Evolutionary conservation across 2,797 vertebrate species (phyloP), one percentile per base, ranked within the genome.

Genomic region (Acipenser ruthenus): DNA sequence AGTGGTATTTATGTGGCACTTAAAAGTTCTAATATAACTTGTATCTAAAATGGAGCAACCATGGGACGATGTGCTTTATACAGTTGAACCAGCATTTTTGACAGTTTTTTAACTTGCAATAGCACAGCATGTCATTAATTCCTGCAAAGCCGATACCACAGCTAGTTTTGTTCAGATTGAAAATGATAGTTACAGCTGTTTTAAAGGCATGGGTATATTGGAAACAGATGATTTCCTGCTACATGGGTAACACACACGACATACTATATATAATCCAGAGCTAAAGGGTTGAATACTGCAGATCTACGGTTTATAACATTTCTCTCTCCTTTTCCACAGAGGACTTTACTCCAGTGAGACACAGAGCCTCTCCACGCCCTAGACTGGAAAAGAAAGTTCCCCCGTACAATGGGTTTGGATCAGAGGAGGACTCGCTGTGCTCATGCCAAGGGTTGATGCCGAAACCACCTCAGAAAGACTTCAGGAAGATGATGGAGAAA

Each of bases 391-490:
- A 72, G 78, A 73, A 65, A 0, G 15, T 91, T 75, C 94, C 94
- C 83, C 94, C 93, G 63, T 96, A 95, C 75, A 95, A 81, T 1
- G 93, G 94, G 70, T 97, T 96, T 80, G 93, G 95, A 71, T 92
- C 93, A 1, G 95, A 98, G 82, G 95, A 95, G 78, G 96, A 98
- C 82, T 96, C 96, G 1, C 83, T 97, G 6, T 78, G 78, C 70
- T 94, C 87, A 68, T 98, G 94, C 76, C 75, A 79, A 73, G 58
- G 83, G 60, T 76, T 99, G 60, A 52, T 89, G 72, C 84, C 75
- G 69, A 90, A 91, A 69, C 81, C 86, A 69, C 84, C 81, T 1
- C 78, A 74, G 67, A 93, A 85, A 76, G 87, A 94, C 75, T 88
- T 93, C 67, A 80, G 15, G 60, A 93, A 93, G 70, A 88, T 92